Percentiles rank a stretch among this genome's conserved stretches.
phyloP scores from a whole-genome alignment of 92 coral and sea anemone species.

The Scolanthus callimorphus region DNA sequence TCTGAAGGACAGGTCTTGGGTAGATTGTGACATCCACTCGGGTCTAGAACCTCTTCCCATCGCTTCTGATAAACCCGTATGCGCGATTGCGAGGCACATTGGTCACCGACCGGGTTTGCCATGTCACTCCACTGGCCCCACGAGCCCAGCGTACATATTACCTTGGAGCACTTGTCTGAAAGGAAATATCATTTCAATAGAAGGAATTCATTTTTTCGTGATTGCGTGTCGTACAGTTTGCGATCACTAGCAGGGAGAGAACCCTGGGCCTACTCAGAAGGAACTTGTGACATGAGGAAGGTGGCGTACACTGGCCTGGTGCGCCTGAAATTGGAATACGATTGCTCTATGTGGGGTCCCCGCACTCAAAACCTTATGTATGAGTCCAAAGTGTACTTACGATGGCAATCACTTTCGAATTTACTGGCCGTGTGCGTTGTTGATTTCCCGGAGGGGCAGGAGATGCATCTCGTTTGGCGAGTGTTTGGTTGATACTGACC shows the following conservation, averaged over 20 bases:
- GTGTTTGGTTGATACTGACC: conserved; percentile 33
- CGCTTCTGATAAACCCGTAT: conserved; percentile 48
- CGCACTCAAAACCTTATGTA: too few species aligned
- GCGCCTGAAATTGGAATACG: too few species aligned
- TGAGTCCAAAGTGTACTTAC: too few species aligned
- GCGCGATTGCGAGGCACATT: conserved; percentile 62
- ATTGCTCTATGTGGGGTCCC: too few species aligned
- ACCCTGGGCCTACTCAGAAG: too few species aligned
- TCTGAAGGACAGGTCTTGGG: conserved; percentile 56
- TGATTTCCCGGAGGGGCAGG: conserved; percentile 46
- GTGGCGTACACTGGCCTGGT: too few species aligned
- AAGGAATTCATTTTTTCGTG: too few species aligned
- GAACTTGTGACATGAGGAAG: too few species aligned
- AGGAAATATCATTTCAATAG: too few species aligned
- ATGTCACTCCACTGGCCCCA: conserved; percentile 66
- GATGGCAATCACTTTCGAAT: conserved; percentile 54
- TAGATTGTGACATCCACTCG: conserved; percentile 46
- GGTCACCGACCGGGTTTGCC: conserved; percentile 28
- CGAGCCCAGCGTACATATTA: conserved; percentile 37
- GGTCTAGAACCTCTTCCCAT: conserved; percentile 30
- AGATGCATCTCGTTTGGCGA: conserved; percentile 17
- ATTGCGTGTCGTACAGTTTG: too few species aligned
- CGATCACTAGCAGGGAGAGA: too few species aligned
- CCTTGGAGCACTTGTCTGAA: conserved; percentile 58
- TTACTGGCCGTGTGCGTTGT: conserved; percentile 29